Conservation (phyloP, 2,797 vertebrate species). For the Melanotaenia parkinsoni region DNA sequence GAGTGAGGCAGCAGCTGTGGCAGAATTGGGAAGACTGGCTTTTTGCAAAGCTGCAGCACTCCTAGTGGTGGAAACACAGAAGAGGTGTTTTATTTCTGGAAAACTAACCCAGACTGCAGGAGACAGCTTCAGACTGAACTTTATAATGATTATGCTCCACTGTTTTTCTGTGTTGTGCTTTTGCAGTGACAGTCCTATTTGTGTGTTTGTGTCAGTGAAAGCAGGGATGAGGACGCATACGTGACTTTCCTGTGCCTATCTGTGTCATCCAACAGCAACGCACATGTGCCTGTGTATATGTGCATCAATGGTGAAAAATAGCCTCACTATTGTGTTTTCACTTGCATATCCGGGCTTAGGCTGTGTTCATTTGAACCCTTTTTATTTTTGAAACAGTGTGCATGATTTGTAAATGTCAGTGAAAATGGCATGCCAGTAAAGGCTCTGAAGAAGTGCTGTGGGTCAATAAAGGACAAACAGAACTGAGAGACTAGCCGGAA, state of each 20-base stretch:
- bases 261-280: conserved; percentile 52
- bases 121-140: conserved; percentile 46
- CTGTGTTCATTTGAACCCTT: conserved; percentile 46
- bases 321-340: conserved; percentile 13
- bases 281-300: conserved; percentile 19
- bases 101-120: conserved; percentile 43
- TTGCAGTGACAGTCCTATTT: conserved; percentile 27
- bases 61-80: conserved; percentile 66
- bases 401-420: conserved; percentile 73
- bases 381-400: conserved; percentile 41
- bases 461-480: conserved; percentile 62
- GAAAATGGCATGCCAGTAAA: conserved; percentile 54
- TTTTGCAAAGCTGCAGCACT: conserved; percentile 77
- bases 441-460: conserved; percentile 54
- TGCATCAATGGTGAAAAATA: conserved; percentile 28
- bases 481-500: conserved; percentile 45
- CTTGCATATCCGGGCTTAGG: conserved; percentile 19
- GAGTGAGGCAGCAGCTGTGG: conserved; percentile 65
- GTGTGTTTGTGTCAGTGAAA: conserved; percentile 31
- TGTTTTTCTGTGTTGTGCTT: conserved; percentile 49
- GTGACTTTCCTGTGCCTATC: conserved; percentile 34
- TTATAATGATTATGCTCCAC: conserved; percentile 7
- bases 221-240: not conserved
- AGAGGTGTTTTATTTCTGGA: conserved; percentile 15
- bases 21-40: conserved; percentile 43